phyloP scores from a whole-genome alignment of 1,140 invertebrate species.

The Drosophila subpulchrella region DNA sequence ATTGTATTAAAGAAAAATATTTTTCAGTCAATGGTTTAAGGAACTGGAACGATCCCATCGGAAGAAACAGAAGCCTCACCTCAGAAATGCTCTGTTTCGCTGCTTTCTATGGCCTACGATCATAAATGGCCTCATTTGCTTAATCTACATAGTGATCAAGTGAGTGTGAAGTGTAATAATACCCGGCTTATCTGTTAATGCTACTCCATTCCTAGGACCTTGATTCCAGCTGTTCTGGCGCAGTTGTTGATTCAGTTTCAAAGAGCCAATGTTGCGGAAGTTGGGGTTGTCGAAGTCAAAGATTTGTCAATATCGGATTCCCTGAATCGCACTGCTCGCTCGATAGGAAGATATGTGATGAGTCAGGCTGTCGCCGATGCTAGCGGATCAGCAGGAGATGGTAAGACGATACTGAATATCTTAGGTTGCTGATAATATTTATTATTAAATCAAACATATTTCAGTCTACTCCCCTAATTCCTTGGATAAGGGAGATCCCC shows the following conservation, averaged over 20 bases:
- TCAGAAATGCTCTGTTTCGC: constrained; percentile 84
- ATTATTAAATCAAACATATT: not conserved
- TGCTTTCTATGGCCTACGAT: constrained; percentile 84
- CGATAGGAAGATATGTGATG: constrained; percentile 23
- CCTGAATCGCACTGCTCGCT: constrained; percentile 54
- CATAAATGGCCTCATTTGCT: constrained; percentile 83
- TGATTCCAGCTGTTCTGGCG: constrained; percentile 85
- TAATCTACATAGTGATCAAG: constrained; percentile 85
- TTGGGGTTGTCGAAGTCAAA: too few species aligned
- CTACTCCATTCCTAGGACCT: constrained; percentile 67
- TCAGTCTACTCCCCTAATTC: constrained; percentile 47
- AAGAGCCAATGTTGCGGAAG: not conserved
- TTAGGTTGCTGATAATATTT: not conserved
- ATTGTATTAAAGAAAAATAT: not conserved
- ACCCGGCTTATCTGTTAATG: not conserved
- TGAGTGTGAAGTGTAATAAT: constrained; percentile 54
- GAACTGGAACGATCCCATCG: constrained; percentile 84
- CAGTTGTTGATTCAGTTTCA: constrained; percentile 84
- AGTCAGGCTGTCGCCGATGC: constrained; percentile 9
- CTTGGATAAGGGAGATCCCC: constrained; percentile 21
- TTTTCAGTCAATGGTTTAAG: constrained; percentile 85
- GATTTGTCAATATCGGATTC: constrained; percentile 5
- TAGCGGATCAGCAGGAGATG: constrained; percentile 2
- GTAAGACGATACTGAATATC: not conserved
- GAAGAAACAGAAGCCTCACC: constrained; percentile 78